A percentile compares a stretch with the other conserved stretches of the same genome.
Conservation (phyloP, 2,888 invertebrate genomes). For the Philonicus albiceps region DNA sequence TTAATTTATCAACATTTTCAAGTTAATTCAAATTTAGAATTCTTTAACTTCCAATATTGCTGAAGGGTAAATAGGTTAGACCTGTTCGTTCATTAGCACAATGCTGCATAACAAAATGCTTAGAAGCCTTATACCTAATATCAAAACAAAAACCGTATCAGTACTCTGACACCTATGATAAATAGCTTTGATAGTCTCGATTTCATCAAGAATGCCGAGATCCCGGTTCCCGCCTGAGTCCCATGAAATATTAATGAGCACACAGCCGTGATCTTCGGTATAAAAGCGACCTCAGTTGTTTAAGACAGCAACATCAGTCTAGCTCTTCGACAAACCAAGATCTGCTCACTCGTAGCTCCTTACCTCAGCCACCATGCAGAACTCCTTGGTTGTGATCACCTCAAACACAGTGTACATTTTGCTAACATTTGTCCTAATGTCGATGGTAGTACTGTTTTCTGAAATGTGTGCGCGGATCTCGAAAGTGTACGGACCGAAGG, state of each 20-base stretch:
- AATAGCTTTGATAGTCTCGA: neutral
- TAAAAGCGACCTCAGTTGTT: neutral
- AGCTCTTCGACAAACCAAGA: neutral
- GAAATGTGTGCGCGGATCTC: neutral
- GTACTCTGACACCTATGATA: neutral
- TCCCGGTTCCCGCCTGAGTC: neutral
- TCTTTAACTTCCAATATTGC: neutral
- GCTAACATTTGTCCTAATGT: neutral
- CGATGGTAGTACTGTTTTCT: neutral
- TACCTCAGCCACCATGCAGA: neutral
- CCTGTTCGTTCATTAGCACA: neutral
- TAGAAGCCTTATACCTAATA: neutral
- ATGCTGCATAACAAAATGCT: neutral
- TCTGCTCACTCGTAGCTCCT: neutral
- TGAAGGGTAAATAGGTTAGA: neutral
- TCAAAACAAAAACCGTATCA: neutral
- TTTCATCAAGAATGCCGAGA: neutral
- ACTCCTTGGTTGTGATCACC: slow-evolving; percentile 5
- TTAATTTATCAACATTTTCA: neutral
- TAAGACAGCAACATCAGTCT: neutral
- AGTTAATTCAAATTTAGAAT: neutral
- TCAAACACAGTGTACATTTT: slow-evolving; percentile 10
- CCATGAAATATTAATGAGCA: neutral
- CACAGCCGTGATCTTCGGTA: neutral
- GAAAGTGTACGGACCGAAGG: neutral